phyloP scores from a whole-genome alignment of 2,797 vertebrate species.

The Australoheros facetus region DNA sequence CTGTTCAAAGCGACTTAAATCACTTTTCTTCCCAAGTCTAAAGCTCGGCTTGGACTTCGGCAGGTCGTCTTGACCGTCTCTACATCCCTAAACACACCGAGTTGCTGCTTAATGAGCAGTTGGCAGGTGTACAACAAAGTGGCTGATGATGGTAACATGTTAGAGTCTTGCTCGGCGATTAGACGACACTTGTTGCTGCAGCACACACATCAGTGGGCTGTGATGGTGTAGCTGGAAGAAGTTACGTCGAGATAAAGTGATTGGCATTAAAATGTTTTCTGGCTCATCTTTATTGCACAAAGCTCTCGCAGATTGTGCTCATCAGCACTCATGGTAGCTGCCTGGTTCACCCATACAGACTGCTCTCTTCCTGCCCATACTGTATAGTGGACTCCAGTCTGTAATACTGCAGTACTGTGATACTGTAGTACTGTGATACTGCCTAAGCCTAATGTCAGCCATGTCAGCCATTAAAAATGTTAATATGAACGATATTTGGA shows the following conservation, averaged over 20 bases:
- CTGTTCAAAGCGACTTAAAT: background rate
- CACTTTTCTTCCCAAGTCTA: background rate
- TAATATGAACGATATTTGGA: background rate
- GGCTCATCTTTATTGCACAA: background rate
- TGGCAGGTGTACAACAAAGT: background rate
- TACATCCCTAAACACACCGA: background rate
- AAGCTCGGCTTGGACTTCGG: background rate
- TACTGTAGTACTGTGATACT: background rate
- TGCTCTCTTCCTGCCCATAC: too few relatives aligned
- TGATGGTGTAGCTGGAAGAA: background rate
- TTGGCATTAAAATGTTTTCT: background rate
- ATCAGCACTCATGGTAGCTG: too few relatives aligned
- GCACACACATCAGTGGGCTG: background rate
- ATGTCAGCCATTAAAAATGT: background rate
- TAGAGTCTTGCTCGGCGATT: rapidly evolving
- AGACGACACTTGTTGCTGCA: background rate
- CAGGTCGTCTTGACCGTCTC: background rate
- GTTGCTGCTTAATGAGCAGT: background rate
- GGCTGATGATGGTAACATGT: background rate
- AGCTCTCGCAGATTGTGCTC: rapidly evolving
- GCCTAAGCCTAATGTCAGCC: background rate
- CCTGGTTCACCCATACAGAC: too few relatives aligned
- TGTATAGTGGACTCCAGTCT: too few relatives aligned
- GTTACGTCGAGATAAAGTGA: background rate
- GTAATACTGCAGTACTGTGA: too few relatives aligned